Evolutionary conservation across 2,113 vertebrate species (phyloP).

Genomic region (Holacanthus passer): DNA sequence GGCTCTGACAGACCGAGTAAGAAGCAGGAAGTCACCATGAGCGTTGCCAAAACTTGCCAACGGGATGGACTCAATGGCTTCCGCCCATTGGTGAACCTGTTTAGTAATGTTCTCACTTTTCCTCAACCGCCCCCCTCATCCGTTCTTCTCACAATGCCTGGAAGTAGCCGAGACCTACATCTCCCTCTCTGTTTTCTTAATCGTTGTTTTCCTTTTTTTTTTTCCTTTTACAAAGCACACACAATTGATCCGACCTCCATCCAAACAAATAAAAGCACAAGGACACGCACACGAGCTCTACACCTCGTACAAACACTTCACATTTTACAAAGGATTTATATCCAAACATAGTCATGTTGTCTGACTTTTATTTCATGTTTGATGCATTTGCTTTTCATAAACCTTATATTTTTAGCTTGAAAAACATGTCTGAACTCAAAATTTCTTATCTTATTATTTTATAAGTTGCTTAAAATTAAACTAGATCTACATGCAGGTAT

Average conservation of each 20-base stretch:
- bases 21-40: slow-evolving; percentile 68
- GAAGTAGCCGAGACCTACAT: slow-evolving; percentile 85
- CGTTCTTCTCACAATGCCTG: slow-evolving; percentile 87
- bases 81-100: slow-evolving; percentile 83
- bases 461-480: not conserved
- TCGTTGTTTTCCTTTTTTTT: slow-evolving; percentile 75
- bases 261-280: slow-evolving; percentile 79
- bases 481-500: not conserved
- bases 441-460: not conserved
- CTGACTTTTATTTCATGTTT: not conserved
- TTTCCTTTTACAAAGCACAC: slow-evolving; percentile 57
- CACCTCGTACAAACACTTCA: slow-evolving; percentile 58
- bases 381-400: not conserved
- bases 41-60: slow-evolving; percentile 70
- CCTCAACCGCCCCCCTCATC: slow-evolving; percentile 79
- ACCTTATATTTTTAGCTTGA: no score
- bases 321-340: slow-evolving; percentile 56
- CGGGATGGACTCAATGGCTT: slow-evolving; percentile 80
- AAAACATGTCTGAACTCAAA: no score
- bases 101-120: slow-evolving; percentile 88
- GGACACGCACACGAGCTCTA: slow-evolving; percentile 63
- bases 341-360: slow-evolving; percentile 37
- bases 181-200: slow-evolving; percentile 82
- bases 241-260: slow-evolving; percentile 73
- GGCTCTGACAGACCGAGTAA: slow-evolving; percentile 46